phyloP scores from a whole-genome alignment of 1,140 invertebrate genomes.

The Zaprionus gabonicus region DNA sequence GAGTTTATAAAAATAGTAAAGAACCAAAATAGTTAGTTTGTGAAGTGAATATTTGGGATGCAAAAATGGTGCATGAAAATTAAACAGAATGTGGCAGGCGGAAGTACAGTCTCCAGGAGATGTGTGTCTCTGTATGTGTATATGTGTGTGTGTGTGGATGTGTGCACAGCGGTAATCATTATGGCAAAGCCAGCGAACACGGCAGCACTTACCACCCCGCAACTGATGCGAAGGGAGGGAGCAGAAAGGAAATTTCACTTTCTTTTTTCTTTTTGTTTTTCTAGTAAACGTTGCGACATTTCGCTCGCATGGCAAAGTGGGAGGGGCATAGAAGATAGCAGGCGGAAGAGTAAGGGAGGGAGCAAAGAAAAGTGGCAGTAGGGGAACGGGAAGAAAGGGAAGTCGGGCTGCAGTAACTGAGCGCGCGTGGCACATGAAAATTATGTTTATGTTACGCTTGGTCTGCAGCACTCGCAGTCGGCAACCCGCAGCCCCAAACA shows the following conservation, averaged over 20 bases:
- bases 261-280: constrained; percentile 18
- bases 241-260: not conserved
- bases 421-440: constrained; percentile 75
- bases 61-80: constrained; percentile 53
- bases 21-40: constrained; percentile 45
- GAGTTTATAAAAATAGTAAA: constrained; percentile 36
- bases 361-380: not conserved
- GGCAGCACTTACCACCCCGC: not conserved
- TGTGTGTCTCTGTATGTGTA: not conserved
- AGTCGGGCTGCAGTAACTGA: constrained; percentile 35
- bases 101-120: constrained; percentile 14
- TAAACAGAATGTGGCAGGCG: constrained; percentile 38
- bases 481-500: constrained; percentile 13
- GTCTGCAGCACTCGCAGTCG: constrained; percentile 23
- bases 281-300: constrained; percentile 41
- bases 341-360: not conserved
- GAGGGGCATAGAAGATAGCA: not conserved
- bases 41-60: constrained; percentile 58
- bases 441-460: constrained; percentile 72
- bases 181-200: constrained; percentile 18
- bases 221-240: not conserved
- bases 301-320: constrained; percentile 15
- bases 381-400: not conserved
- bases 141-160: constrained; percentile 18
- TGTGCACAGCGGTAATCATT: constrained; percentile 58